A percentile compares a stretch with the other conserved stretches of the same genome.
Evolutionary conservation across 2,888 invertebrate species (phyloP).

Genomic region (Sesia apiformis): DNA sequence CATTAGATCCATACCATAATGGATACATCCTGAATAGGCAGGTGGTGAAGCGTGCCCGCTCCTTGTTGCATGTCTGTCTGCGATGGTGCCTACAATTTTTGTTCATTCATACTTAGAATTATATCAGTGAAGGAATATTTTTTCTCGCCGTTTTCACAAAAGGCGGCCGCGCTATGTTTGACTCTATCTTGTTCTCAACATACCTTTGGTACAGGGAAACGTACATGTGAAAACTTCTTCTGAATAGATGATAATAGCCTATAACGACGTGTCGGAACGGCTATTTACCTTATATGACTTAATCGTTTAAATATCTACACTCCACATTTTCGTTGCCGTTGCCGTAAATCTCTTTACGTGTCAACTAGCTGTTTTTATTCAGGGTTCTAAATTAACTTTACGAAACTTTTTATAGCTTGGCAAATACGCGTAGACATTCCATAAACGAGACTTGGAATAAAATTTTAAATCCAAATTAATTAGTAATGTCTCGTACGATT

Average conservation of each 20-base stretch:
- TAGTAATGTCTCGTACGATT: constrained; percentile 3
- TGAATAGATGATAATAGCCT: constrained; percentile 27
- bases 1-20: constrained; percentile 69
- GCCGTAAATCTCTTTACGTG: background rate
- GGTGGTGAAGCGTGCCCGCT: constrained; percentile 59
- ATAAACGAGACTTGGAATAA: background rate
- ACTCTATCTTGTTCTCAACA: constrained; percentile 8
- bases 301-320: constrained; percentile 5
- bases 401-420: background rate
- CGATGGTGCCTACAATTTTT: constrained; percentile 29
- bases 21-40: constrained; percentile 67
- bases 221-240: constrained; percentile 20
- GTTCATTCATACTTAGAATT: constrained; percentile 52
- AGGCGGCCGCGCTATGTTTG: constrained; percentile 20
- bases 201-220: constrained; percentile 13
- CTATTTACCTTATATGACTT: constrained; percentile 23
- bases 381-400: background rate
- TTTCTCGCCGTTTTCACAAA: constrained; percentile 20
- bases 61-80: constrained; percentile 22
- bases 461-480: background rate
- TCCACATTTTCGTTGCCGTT: constrained; percentile 3
- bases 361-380: background rate
- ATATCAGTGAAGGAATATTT: constrained; percentile 13
- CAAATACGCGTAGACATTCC: background rate
- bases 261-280: constrained; percentile 20